Evolutionary conservation across 2,113 vertebrate genomes (phyloP).

Genomic region (Ciconia boyciana): DNA sequence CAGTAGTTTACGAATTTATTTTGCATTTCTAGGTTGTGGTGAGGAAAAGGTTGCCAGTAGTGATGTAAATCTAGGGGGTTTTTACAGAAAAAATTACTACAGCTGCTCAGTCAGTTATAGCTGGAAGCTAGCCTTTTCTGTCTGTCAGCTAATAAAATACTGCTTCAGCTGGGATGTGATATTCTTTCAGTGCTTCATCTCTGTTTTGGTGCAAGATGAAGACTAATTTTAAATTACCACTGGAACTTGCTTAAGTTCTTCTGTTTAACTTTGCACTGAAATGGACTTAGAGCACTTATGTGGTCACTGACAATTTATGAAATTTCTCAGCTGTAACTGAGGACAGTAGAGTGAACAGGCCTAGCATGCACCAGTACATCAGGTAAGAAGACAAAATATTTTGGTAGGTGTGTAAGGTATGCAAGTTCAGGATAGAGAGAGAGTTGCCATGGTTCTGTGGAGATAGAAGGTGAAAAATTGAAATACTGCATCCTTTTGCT

Average conservation of each 20-base stretch:
- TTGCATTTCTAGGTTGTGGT: not conserved
- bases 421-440: not conserved
- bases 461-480: not conserved
- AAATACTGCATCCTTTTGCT: not conserved
- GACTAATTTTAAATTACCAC: not conserved
- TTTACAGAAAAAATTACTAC: not conserved
- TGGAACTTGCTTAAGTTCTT: not conserved
- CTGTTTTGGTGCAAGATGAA: not conserved
- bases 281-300: not conserved
- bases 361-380: not conserved
- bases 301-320: not conserved
- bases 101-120: not conserved
- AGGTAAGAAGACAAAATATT: not conserved
- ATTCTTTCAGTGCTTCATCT: not conserved
- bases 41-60: not conserved
- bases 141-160: not conserved
- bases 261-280: not conserved
- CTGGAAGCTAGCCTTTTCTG: not conserved
- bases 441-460: not conserved
- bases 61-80: not conserved
- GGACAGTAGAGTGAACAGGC: not conserved
- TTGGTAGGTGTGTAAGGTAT: not conserved
- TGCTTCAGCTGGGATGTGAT: not conserved
- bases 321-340: not conserved
- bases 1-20: not conserved